These are phyloP conservation scores for Polypterus senegalus DNA, from an alignment of 2,113 vertebrate species.

Conservation along the genomic window DNA sequence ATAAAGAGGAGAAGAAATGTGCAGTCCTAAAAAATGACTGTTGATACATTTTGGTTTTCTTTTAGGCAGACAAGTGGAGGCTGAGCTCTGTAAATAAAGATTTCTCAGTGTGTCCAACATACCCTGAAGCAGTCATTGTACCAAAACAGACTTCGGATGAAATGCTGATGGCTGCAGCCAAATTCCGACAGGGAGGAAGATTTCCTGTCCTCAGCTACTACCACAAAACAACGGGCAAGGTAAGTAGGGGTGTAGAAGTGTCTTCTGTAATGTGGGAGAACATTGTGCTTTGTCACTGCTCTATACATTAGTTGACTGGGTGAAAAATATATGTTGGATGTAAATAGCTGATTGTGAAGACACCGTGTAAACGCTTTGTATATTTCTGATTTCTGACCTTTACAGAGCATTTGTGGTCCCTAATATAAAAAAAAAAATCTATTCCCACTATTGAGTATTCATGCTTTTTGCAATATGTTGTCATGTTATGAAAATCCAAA, in stretches of 20 bases:
- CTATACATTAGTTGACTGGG: no score
- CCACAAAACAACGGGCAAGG: conserved; percentile 50
- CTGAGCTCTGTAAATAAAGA: conserved; percentile 56
- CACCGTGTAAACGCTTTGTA: no score
- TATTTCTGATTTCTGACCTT: no score
- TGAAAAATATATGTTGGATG: no score
- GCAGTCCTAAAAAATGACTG: not conserved
- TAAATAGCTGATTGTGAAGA: no score
- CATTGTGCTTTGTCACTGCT: no score
- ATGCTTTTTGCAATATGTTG: no score
- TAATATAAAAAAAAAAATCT: no score
- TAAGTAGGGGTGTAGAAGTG: conserved; percentile 27
- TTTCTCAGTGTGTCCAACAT: conserved; percentile 55
- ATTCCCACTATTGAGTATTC: no score
- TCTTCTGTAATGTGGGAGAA: no score
- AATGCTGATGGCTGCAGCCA: conserved; percentile 39
- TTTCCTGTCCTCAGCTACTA: conserved; percentile 68
- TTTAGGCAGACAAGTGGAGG: conserved; percentile 57
- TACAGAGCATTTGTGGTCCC: no score
- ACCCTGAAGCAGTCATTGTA: conserved; percentile 48
- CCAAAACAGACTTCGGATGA: conserved; percentile 40
- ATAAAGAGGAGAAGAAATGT: not conserved
- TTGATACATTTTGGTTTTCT: conserved; percentile 2
- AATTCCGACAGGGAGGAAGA: conserved; percentile 61
- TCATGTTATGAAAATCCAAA: no score